Base-by-base conservation (phyloP, 2,888 invertebrate genomes). In the Leptinotarsa juncta region DNA sequence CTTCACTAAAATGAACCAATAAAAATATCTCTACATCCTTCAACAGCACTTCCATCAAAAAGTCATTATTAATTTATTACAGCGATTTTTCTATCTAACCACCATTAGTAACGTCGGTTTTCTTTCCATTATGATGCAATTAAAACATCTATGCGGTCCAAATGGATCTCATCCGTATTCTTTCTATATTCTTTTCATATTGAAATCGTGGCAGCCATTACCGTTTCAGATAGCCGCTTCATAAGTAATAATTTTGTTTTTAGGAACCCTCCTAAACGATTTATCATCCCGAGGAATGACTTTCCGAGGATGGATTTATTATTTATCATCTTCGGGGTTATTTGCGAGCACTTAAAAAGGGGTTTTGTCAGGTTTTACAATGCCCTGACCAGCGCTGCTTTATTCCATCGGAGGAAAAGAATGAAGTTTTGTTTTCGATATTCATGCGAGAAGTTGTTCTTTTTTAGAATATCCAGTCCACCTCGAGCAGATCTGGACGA, bases 141-240 rank as follows among this genome's bases (percentile, higher is more conserved):
- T 85, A 84, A 83, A 82, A 80, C 77, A 79, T 80, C 73, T 57
- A 80, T 81, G 10, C 73, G 77, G 73, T 66, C 73, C 72, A 77
- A 74, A 78, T 77, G 78, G 80, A 76, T 70, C 68, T 74, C 67
- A 49, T 60, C 70, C 18, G 16, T 77, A 71, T 77, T 75, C 79
- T 80, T 81, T 81, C 80, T 78, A 77, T 80, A 81, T 84, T 85
- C 85, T 85, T 85, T 86, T 86, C 84, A 86, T 86, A 86, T 86
- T 85, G 82, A 83, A 86, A 86, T 86, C 77, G 75, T 76, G 79
- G 78, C 73, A 73, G 79, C 81, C 81, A 80, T 81, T 81, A 83
- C n/a, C 32, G 62, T 62, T 62, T 62, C 62, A 62, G 62, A 79
- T 78, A 73, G 76, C 76, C 75, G 78, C 75, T 76, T 71, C 74